Evolutionary conservation across 2,888 invertebrate genomes (phyloP).

Genomic region (Bhutanitis thaidina): DNA sequence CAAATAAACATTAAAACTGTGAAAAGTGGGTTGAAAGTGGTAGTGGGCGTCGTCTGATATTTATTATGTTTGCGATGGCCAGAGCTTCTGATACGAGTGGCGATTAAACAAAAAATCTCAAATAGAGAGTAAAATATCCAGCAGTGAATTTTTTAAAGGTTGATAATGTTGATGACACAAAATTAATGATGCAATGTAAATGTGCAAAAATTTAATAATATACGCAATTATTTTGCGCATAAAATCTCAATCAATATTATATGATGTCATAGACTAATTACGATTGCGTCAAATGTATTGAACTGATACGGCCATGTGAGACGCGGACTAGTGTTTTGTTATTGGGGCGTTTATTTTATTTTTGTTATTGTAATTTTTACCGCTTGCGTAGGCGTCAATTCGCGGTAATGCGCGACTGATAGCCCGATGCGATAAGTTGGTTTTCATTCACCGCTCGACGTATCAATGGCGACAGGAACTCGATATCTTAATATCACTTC

Average conservation of each 20-base stretch:
- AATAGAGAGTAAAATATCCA: too few relatives aligned
- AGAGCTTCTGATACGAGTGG: too few relatives aligned
- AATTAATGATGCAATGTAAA: too few relatives aligned
- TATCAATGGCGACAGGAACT: slow-evolving; percentile 19
- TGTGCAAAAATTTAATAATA: too few relatives aligned
- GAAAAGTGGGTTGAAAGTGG: too few relatives aligned
- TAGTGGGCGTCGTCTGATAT: too few relatives aligned
- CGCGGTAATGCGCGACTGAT: slow-evolving; percentile 1
- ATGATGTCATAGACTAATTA: not conserved
- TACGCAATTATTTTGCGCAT: too few relatives aligned
- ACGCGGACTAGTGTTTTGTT: not conserved
- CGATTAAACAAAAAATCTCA: too few relatives aligned
- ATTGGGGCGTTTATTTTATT: slow-evolving; percentile 14
- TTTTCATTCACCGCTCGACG: slow-evolving; percentile 11
- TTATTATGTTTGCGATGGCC: too few relatives aligned
- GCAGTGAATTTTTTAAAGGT: too few relatives aligned
- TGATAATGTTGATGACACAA: too few relatives aligned
- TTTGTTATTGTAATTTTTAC: slow-evolving; percentile 12
- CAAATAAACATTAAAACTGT: too few relatives aligned
- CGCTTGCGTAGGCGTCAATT: slow-evolving; percentile 16
- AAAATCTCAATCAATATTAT: not conserved
- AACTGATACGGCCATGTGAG: not conserved
- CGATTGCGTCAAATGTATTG: not conserved
- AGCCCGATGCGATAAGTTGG: slow-evolving; percentile 3
- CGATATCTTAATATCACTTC: slow-evolving; percentile 6